Evolutionary conservation across 53 echinoderm and acorn worm genomes (phyloP).

Genomic region (Temnopleurus reevesii): DNA sequence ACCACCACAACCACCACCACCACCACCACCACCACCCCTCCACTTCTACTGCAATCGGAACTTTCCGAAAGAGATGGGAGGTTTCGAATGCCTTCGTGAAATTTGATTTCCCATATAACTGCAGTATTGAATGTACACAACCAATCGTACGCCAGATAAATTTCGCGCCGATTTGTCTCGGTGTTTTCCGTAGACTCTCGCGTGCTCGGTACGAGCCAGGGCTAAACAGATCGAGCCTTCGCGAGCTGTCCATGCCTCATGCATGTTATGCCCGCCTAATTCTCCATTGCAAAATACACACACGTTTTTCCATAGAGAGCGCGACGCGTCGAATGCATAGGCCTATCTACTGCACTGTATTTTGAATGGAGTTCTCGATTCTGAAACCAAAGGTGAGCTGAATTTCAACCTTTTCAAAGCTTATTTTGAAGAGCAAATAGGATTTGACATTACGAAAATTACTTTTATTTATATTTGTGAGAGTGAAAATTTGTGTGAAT

Average conservation of each 20-base stretch:
- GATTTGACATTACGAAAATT: background rate
- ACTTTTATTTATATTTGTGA: background rate
- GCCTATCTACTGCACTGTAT: background rate
- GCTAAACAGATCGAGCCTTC: background rate
- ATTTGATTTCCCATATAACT: too few species aligned
- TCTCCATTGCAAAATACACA: background rate
- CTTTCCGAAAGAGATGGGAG: background rate
- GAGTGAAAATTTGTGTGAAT: background rate
- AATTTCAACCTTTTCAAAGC: background rate
- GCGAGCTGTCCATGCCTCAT: background rate
- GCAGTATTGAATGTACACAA: too few species aligned
- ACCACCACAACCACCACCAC: too few species aligned
- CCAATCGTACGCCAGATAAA: conserved; percentile 25
- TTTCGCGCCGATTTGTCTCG: conserved; percentile 37
- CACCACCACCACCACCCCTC: too few species aligned
- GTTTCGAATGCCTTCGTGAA: background rate
- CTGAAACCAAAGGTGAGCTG: background rate
- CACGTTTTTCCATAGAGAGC: conserved; percentile 8
- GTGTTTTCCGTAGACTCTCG: background rate
- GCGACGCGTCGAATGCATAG: too few species aligned
- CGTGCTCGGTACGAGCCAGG: background rate
- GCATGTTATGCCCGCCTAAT: background rate
- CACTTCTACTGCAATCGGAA: too few species aligned
- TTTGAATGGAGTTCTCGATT: conserved; percentile 17
- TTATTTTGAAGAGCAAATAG: background rate